These are phyloP conservation scores for Probaryconus sp. DNA, from an alignment of 1,140 invertebrate species.

Conservation along the genomic window DNA sequence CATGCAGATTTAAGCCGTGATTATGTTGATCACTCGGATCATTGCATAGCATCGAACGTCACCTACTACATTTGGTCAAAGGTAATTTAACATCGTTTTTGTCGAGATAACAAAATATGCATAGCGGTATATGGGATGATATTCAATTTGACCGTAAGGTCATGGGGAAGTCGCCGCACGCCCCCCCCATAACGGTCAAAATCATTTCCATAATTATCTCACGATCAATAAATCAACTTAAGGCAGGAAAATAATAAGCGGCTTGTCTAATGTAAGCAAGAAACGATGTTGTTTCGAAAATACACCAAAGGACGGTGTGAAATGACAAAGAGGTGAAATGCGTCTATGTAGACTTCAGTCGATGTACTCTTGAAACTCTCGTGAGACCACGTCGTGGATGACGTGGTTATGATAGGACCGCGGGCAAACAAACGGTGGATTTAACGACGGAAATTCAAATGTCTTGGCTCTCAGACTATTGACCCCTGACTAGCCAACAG, in stretches of 20 bases:
- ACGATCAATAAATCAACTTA: conserved; percentile 57
- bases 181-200: conserved; percentile 41
- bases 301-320: conserved; percentile 34
- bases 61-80: conserved; percentile 35
- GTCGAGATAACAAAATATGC: conserved; percentile 43
- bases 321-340: conserved; percentile 57
- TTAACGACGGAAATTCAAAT: conserved; percentile 56
- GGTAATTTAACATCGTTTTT: conserved; percentile 34
- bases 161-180: conserved; percentile 37
- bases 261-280: conserved; percentile 46
- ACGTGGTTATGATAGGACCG: conserved; percentile 28
- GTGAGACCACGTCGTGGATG: conserved; percentile 46
- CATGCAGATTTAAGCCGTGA: background rate
- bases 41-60: conserved; percentile 6
- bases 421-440: conserved; percentile 44
- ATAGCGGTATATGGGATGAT: conserved; percentile 45
- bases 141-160: conserved; percentile 39
- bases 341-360: conserved; percentile 20
- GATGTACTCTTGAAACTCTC: conserved; percentile 52
- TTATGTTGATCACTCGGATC: conserved; percentile 1
- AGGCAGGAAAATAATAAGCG: conserved; percentile 45
- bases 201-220: conserved; percentile 62
- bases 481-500: conserved; percentile 2
- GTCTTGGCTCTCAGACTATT: conserved; percentile 27
- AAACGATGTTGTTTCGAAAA: conserved; percentile 22